phyloP scores from a whole-genome alignment of 2,888 invertebrate species.

The Acronicta aceris region DNA sequence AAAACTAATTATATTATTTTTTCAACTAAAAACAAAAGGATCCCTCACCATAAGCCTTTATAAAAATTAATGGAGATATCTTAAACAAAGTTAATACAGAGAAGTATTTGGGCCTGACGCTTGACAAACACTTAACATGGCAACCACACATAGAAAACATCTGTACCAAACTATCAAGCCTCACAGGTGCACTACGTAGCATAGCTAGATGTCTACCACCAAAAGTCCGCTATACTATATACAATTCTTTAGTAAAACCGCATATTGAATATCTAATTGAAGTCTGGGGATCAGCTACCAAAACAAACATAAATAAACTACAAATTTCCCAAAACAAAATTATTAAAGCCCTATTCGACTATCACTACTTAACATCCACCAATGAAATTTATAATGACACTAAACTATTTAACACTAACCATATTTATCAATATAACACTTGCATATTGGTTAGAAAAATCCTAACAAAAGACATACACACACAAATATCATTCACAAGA shows the following conservation, averaged over 20 bases:
- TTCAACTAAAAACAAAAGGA: no score
- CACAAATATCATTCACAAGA: not conserved
- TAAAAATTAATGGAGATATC: no score
- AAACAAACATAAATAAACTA: slow-evolving; percentile 1
- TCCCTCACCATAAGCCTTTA: no score
- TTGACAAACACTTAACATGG: not conserved
- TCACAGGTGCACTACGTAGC: no score
- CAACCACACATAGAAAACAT: not conserved
- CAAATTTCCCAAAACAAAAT: slow-evolving; percentile 9
- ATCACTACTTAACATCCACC: slow-evolving; percentile 7
- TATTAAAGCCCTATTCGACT: slow-evolving; percentile 7
- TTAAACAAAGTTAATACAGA: not conserved
- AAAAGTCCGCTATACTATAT: no score
- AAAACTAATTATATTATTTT: no score
- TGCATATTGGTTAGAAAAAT: slow-evolving; percentile 10
- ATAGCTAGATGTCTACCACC: no score
- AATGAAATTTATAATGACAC: slow-evolving; percentile 11
- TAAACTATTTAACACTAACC: slow-evolving; percentile 2
- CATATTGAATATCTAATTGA: no score
- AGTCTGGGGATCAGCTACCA: no score
- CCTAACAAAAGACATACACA: not conserved
- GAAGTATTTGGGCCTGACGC: not conserved
- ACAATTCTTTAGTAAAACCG: no score
- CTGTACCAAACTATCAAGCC: not conserved
- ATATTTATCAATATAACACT: slow-evolving; percentile 3